Conservation (phyloP, 1,140 invertebrate species). For the Tyrophagus putrescentiae region DNA sequence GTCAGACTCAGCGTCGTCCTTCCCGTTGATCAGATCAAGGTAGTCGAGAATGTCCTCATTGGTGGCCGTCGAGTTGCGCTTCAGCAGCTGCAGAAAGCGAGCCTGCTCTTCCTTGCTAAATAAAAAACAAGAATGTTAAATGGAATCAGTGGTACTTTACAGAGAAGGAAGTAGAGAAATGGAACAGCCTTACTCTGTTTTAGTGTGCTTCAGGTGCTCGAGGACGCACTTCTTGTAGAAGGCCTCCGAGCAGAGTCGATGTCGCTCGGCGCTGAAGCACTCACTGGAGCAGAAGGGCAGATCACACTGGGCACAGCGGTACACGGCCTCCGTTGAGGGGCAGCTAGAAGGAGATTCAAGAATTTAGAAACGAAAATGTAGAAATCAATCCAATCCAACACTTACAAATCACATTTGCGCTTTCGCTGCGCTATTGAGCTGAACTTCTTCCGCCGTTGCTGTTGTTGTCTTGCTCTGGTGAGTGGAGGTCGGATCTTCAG, state of each 20-base stretch:
- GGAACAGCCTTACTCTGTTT: background rate
- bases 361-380: no score
- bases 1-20: background rate
- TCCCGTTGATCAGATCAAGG: background rate
- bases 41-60: background rate
- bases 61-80: background rate
- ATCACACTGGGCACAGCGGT: slow-evolving; percentile 2
- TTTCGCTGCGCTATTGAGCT: no score
- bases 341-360: no score
- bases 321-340: slow-evolving; percentile 8
- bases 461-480: no score
- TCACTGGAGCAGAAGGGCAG: background rate
- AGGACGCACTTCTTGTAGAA: background rate
- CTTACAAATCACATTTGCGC: no score
- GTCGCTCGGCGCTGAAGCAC: background rate
- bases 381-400: no score
- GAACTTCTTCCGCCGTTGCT: no score
- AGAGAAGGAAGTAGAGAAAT: no score
- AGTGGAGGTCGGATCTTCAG: no score
- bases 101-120: background rate
- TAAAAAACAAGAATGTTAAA: background rate
- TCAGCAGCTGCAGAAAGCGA: background rate
- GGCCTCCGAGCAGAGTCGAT: slow-evolving; percentile 1
- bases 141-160: background rate
- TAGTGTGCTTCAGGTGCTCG: slow-evolving; percentile 7